These are phyloP conservation scores for Geopemphigus sp. DNA, from an alignment of 1,140 invertebrate genomes.

Conservation along the genomic window DNA sequence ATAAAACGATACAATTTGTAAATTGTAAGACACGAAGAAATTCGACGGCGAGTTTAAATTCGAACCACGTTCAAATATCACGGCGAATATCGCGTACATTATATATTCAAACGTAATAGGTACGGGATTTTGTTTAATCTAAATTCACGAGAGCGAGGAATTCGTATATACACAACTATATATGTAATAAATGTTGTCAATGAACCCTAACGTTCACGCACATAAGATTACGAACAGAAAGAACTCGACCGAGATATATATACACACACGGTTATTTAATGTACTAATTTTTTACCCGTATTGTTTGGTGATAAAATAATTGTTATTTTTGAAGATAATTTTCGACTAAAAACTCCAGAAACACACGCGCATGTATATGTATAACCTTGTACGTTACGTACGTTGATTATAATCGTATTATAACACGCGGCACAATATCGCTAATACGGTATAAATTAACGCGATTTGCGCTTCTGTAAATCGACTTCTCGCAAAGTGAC, in stretches of 20 bases:
- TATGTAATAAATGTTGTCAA: conserved; percentile 22
- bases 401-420: background rate
- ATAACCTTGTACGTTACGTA: background rate
- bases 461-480: background rate
- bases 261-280: background rate
- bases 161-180: background rate
- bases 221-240: conserved; percentile 11
- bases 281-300: background rate
- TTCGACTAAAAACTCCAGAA: background rate
- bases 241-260: conserved; percentile 1
- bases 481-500: background rate
- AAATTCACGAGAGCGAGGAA: conserved; percentile 15
- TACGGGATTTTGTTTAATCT: conserved; percentile 5
- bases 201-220: conserved; percentile 2
- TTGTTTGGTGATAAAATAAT: background rate
- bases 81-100: background rate
- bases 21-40: background rate
- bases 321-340: background rate
- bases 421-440: background rate
- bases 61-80: conserved; percentile 1
- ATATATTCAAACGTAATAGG: conserved; percentile 22
- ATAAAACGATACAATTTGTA: too few species aligned
- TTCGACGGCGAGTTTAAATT: conserved; percentile 9
- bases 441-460: background rate
- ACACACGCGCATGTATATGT: too few species aligned